Evolutionary conservation across 2,797 vertebrate genomes (phyloP).

Genomic region (Sardinella longiceps): DNA sequence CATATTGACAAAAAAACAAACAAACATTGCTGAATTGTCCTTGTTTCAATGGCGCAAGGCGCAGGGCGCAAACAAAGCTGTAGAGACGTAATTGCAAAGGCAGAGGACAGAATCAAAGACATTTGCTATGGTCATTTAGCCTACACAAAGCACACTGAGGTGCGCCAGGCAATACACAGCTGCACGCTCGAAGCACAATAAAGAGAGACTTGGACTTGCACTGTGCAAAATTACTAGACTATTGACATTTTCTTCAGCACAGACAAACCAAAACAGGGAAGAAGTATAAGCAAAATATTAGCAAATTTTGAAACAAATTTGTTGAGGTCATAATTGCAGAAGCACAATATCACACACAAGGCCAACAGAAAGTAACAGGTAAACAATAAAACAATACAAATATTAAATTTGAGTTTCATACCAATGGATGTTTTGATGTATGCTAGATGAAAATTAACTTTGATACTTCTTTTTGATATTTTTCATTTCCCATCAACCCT

Average conservation of each 20-base stretch:
- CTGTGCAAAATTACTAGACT: background rate
- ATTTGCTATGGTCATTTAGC: background rate
- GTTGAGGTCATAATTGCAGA: background rate
- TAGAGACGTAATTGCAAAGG: background rate
- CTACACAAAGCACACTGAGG: background rate
- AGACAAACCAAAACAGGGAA: background rate
- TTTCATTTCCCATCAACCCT: no score
- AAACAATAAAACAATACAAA: background rate
- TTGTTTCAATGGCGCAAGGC: background rate
- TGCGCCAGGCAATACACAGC: background rate
- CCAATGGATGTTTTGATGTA: background rate
- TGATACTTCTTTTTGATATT: no score
- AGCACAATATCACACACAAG: background rate
- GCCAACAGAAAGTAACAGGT: background rate
- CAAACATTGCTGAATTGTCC: background rate
- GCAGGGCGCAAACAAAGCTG: background rate
- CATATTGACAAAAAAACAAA: background rate
- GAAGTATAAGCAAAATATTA: background rate
- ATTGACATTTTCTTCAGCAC: background rate
- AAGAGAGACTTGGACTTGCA: background rate
- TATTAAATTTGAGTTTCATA: background rate
- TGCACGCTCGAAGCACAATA: background rate
- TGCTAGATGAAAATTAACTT: background rate
- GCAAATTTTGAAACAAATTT: background rate
- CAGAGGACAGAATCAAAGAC: slow-evolving; percentile 7